Evolutionary conservation across 2,888 invertebrate species (phyloP).

Genomic region (Eulithis prunata): DNA sequence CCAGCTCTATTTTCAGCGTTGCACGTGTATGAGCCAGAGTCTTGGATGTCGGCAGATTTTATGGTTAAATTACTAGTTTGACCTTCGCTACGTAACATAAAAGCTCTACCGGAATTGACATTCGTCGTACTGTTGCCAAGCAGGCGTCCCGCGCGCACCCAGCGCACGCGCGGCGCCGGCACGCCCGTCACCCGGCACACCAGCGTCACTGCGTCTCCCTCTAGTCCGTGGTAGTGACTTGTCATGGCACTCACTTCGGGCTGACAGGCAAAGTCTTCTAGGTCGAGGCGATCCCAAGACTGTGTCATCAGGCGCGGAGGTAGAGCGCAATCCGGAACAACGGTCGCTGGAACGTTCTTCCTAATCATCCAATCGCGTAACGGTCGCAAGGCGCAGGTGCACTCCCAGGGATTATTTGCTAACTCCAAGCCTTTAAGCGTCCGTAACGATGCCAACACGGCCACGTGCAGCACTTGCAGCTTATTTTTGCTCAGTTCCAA

Average conservation of each 20-base stretch:
- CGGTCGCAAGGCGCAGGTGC: conserved; percentile 90
- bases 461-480: conserved; percentile 86
- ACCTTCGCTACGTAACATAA: conserved; percentile 87
- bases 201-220: conserved; percentile 90
- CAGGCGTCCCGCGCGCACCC: conserved; percentile 88
- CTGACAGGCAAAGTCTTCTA: conserved; percentile 92
- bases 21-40: conserved; percentile 91
- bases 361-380: conserved; percentile 91
- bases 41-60: conserved; percentile 88
- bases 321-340: conserved; percentile 86
- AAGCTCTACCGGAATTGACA: conserved; percentile 84
- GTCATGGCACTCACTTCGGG: conserved; percentile 87
- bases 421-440: conserved; percentile 90
- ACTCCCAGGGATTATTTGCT: conserved; percentile 93
- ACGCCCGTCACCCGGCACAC: conserved; percentile 88
- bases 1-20: conserved; percentile 93
- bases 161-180: conserved; percentile 89
- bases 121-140: conserved; percentile 84
- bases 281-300: conserved; percentile 89
- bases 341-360: conserved; percentile 89
- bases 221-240: conserved; percentile 86
- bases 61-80: conserved; percentile 90
- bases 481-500: conserved; percentile 91
- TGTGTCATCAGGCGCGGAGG: conserved; percentile 87
- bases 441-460: conserved; percentile 87